phyloP scores from a whole-genome alignment of 2,888 invertebrate species.

The Dasysyrphus tricinctus region DNA sequence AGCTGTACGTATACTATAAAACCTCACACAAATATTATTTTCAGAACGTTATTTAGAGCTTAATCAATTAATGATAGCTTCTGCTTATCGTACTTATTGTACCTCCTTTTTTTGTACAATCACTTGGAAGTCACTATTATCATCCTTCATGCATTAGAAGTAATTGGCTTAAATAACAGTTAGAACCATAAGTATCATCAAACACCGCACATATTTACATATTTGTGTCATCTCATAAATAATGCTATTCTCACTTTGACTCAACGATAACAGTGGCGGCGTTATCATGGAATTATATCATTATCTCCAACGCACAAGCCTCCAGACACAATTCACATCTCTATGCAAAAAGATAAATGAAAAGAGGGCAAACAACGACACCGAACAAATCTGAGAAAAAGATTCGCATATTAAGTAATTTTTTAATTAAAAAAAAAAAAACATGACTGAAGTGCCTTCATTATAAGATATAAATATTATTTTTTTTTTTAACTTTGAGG shows the following conservation, averaged over 20 bases:
- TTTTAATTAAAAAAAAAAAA: slow-evolving; percentile 50
- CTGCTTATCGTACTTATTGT: not conserved
- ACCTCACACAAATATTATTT: not conserved
- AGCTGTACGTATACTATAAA: no score
- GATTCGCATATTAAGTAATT: slow-evolving; percentile 54
- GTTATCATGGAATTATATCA: slow-evolving; percentile 8
- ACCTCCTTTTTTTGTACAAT: not conserved
- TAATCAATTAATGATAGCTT: slow-evolving; percentile 2
- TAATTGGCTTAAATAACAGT: slow-evolving; percentile 10
- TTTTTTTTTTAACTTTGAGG: not conserved
- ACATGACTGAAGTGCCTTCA: slow-evolving; percentile 6
- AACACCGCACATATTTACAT: not conserved
- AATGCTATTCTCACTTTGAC: not conserved
- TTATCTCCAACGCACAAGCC: slow-evolving; percentile 10
- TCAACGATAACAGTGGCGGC: not conserved
- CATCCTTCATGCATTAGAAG: not conserved
- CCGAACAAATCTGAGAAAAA: slow-evolving; percentile 34
- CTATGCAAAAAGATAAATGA: not conserved
- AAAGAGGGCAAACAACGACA: slow-evolving; percentile 3
- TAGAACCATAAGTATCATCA: slow-evolving; percentile 3
- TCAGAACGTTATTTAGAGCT: not conserved
- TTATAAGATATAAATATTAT: not conserved
- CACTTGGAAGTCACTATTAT: not conserved
- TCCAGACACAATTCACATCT: slow-evolving; percentile 10
- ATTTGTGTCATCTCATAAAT: not conserved